Conservation (phyloP, 2,888 invertebrate genomes). For the Melinaea menophilus region DNA sequence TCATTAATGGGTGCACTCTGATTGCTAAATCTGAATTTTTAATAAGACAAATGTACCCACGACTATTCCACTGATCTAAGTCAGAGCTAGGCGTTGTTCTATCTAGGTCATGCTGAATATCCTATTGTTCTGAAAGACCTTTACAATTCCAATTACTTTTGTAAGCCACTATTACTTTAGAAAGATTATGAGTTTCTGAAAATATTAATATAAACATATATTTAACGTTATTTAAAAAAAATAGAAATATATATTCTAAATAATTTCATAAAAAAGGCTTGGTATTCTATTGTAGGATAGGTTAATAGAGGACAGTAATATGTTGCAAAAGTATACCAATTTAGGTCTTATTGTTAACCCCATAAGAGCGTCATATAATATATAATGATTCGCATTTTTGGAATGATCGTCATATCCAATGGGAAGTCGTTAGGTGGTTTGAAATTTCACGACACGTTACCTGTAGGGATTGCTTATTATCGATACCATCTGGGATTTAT, state of each 20-base stretch:
- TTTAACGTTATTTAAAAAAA: neutral
- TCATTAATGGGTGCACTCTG: neutral
- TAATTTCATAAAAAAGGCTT: too few relatives aligned
- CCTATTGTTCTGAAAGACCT: conserved; percentile 22
- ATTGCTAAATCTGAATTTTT: conserved; percentile 14
- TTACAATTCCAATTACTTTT: conserved; percentile 26
- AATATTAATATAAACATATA: neutral
- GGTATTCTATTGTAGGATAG: neutral
- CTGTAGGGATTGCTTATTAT: conserved; percentile 8
- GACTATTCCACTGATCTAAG: conserved; percentile 21
- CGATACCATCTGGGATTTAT: conserved; percentile 5
- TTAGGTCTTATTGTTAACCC: neutral
- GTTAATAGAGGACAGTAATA: neutral
- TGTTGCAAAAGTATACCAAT: neutral
- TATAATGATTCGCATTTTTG: conserved; percentile 10
- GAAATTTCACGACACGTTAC: conserved; percentile 14
- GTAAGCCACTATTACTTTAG: conserved; percentile 2
- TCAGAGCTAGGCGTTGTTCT: conserved; percentile 19
- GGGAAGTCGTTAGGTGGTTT: conserved; percentile 16
- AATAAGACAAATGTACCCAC: conserved; percentile 17
- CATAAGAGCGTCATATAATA: neutral
- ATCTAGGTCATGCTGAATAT: conserved; percentile 34
- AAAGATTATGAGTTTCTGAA: neutral
- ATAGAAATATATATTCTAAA: too few relatives aligned
- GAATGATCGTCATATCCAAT: conserved; percentile 13